A percentile compares a stretch with the other conserved stretches of the same genome.
phyloP scores from a whole-genome alignment of 2,888 invertebrate species.

The Machimus rusticus region DNA sequence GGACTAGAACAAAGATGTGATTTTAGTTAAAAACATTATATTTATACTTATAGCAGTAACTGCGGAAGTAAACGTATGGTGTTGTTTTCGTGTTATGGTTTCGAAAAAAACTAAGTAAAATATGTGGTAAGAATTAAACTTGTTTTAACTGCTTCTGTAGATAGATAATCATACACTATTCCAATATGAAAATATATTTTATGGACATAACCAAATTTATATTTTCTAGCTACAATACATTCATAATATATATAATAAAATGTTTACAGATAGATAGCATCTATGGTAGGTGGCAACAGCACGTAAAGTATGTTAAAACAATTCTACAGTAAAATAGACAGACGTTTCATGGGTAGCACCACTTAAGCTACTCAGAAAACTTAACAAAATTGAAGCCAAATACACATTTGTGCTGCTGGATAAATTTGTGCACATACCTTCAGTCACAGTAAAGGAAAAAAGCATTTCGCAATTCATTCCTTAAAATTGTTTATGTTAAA shows the following conservation, averaged over 20 bases:
- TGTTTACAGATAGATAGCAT: not conserved
- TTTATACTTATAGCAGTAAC: too few species aligned
- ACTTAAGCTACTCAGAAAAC: not conserved
- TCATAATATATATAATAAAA: not conserved
- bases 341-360: not conserved
- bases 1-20: too few species aligned
- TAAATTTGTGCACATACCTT: not conserved
- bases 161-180: too few species aligned
- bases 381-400: not conserved
- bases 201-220: not conserved
- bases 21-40: too few species aligned
- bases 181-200: too few species aligned
- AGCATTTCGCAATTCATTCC: not conserved
- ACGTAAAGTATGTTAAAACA: not conserved
- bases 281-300: not conserved
- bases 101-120: too few species aligned
- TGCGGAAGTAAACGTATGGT: too few species aligned
- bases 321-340: not conserved
- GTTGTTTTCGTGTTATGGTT: too few species aligned
- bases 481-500: not conserved
- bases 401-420: not conserved
- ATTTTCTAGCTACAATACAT: not conserved
- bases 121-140: too few species aligned
- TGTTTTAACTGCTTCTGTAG: too few species aligned
- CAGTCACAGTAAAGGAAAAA: not conserved